A percentile compares a stretch with the other conserved stretches of the same genome.
These are phyloP conservation scores for Myrmophylax atrothorax DNA, from an alignment of 2,113 vertebrate species.

Conservation along the genomic window DNA sequence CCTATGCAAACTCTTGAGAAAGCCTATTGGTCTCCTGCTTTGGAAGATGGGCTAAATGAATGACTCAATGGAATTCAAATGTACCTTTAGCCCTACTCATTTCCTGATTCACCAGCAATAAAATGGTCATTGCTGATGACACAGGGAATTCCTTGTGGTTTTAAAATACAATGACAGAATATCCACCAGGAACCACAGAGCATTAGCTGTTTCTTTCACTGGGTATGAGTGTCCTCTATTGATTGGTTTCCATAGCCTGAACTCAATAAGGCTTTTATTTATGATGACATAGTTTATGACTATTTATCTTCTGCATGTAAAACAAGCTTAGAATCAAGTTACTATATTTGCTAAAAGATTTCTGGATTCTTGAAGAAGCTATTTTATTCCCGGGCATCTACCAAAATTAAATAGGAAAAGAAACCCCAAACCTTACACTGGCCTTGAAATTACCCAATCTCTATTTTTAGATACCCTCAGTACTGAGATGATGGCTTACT, in stretches of 20 bases:
- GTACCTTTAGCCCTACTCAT: not conserved
- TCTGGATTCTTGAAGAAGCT: not conserved
- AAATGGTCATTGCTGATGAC: constrained; percentile 39
- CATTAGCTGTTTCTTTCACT: constrained; percentile 17
- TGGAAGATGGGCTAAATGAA: not conserved
- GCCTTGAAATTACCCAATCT: not conserved
- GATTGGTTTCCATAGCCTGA: constrained; percentile 28
- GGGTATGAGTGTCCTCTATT: constrained; percentile 34
- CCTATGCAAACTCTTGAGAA: not conserved
- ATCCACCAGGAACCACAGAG: constrained; percentile 27
- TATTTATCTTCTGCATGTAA: not conserved
- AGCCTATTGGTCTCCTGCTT: not conserved
- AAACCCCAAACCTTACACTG: no score
- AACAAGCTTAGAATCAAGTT: not conserved
- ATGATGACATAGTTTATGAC: not conserved
- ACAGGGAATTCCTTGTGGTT: constrained; percentile 62
- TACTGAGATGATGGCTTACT: accelerated
- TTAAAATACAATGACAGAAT: constrained; percentile 27
- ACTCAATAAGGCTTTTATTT: constrained; percentile 41
- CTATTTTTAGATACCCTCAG: not conserved
- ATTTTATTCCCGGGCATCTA: not conserved
- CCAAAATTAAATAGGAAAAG: not conserved
- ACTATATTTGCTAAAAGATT: not conserved
- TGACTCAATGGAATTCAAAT: not conserved
- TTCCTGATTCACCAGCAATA: constrained; percentile 15